A percentile compares a stretch with the other conserved stretches of the same genome.
Evolutionary conservation across 2,888 invertebrate genomes (phyloP).

Genomic region (Dorcus parallelipipedus): DNA sequence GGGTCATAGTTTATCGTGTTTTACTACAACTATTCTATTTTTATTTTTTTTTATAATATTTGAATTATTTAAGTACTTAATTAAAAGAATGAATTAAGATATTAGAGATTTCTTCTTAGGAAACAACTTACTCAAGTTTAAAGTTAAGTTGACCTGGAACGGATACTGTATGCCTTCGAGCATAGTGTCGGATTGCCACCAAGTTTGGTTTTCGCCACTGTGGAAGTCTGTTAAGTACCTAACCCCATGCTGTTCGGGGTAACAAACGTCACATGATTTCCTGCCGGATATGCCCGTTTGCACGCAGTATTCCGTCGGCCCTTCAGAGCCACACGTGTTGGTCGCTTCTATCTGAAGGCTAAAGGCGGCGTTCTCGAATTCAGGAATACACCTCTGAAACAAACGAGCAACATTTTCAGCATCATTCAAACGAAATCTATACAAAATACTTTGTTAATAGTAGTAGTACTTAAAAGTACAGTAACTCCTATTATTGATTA

Average conservation of each 20-base stretch:
- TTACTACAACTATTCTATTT: no score
- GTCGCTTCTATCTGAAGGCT: conserved; percentile 86
- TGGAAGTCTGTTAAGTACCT: conserved; percentile 87
- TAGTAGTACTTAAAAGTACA: no score
- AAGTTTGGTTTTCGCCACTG: conserved; percentile 84
- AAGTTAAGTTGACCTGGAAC: conserved; percentile 86
- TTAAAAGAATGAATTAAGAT: neutral
- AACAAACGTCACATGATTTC: conserved; percentile 81
- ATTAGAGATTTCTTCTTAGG: neutral
- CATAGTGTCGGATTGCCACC: conserved; percentile 99
- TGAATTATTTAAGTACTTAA: neutral
- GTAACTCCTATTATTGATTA: no score
- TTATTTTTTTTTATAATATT: no score
- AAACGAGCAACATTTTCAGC: conserved; percentile 15
- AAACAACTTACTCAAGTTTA: conserved; percentile 51
- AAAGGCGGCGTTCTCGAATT: conserved; percentile 95
- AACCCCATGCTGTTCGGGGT: conserved; percentile 65
- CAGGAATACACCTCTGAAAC: conserved; percentile 87
- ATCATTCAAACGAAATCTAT: no score
- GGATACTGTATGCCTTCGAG: conserved; percentile 88
- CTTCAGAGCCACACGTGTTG: conserved; percentile 90
- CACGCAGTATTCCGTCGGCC: conserved; percentile 79
- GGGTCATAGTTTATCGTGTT: no score
- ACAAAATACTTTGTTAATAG: no score
- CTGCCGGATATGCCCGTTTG: conserved; percentile 76